Conservation (phyloP, 1,140 invertebrate species). For the Drosophila insularis region DNA sequence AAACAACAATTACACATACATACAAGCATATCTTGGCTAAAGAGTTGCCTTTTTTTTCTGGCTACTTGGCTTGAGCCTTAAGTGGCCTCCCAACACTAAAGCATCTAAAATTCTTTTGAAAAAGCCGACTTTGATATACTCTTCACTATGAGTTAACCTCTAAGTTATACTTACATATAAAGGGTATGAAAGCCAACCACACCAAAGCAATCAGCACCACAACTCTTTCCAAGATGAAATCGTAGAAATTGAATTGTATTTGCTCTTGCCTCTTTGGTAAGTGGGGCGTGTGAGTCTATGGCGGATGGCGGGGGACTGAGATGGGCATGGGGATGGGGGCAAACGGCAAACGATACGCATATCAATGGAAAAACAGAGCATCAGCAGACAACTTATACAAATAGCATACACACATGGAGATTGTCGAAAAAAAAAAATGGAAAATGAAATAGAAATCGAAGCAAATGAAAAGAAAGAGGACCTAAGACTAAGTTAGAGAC, state of each 20-base stretch:
- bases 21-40: slow-evolving; percentile 36
- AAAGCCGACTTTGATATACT: not conserved
- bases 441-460: slow-evolving; percentile 45
- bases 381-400: slow-evolving; percentile 68
- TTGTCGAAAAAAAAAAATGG: slow-evolving; percentile 37
- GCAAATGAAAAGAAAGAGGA: not conserved
- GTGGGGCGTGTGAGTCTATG: not conserved
- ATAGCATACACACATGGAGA: slow-evolving; percentile 48
- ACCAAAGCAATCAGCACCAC: not conserved
- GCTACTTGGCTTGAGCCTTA: slow-evolving; percentile 40
- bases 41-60: slow-evolving; percentile 25
- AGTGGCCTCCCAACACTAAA: slow-evolving; percentile 29
- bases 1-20: slow-evolving; percentile 18
- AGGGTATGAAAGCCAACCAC: not conserved
- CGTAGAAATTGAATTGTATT: slow-evolving; percentile 73
- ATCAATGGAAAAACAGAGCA: slow-evolving; percentile 64
- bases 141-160: not conserved
- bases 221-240: slow-evolving; percentile 62
- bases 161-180: too few relatives aligned
- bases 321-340: not conserved
- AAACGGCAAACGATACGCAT: slow-evolving; percentile 73
- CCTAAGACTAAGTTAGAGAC: not conserved
- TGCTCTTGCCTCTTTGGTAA: slow-evolving; percentile 17
- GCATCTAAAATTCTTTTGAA: not conserved
- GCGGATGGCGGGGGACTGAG: not conserved